Conservation (phyloP, 2,888 invertebrate genomes). For the Phanerotoma sp. region DNA sequence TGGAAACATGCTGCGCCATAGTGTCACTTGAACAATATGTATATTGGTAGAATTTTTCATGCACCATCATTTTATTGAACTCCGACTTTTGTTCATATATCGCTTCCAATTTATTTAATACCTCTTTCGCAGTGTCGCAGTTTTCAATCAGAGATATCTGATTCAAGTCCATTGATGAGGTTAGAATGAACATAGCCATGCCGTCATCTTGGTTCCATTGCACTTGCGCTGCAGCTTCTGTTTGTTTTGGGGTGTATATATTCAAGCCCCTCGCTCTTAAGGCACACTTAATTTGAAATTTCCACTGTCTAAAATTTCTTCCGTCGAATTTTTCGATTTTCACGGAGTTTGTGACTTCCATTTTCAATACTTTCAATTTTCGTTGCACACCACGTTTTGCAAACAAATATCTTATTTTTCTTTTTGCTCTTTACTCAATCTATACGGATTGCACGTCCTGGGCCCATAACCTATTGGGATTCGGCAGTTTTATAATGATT, state of each 20-base stretch:
- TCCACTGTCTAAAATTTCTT: background rate
- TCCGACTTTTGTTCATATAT: constrained; percentile 32
- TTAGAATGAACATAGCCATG: constrained; percentile 14
- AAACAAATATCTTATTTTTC: too few species aligned
- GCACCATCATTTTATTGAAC: constrained; percentile 28
- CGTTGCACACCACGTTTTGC: too few species aligned
- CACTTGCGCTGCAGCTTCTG: background rate
- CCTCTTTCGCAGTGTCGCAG: constrained; percentile 28
- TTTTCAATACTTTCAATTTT: too few species aligned
- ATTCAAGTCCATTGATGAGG: background rate
- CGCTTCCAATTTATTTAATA: constrained; percentile 27
- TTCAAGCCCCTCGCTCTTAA: constrained; percentile 12
- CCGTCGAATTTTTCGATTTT: constrained; percentile 14
- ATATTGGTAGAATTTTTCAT: constrained; percentile 32
- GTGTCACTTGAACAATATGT: constrained; percentile 31
- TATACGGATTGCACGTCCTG: too few species aligned
- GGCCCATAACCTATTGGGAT: too few species aligned
- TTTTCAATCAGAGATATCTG: background rate
- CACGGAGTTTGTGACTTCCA: too few species aligned
- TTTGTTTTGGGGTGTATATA: constrained; percentile 1
- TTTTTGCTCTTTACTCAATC: too few species aligned
- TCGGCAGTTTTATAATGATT: too few species aligned
- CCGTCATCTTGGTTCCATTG: constrained; percentile 19
- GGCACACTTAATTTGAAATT: constrained; percentile 14
- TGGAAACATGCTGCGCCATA: constrained; percentile 40